A percentile compares a stretch with the other conserved stretches of the same genome.
These are phyloP conservation scores for Melipona beecheii DNA, from an alignment of 2,888 invertebrate genomes.

Conservation along the genomic window DNA sequence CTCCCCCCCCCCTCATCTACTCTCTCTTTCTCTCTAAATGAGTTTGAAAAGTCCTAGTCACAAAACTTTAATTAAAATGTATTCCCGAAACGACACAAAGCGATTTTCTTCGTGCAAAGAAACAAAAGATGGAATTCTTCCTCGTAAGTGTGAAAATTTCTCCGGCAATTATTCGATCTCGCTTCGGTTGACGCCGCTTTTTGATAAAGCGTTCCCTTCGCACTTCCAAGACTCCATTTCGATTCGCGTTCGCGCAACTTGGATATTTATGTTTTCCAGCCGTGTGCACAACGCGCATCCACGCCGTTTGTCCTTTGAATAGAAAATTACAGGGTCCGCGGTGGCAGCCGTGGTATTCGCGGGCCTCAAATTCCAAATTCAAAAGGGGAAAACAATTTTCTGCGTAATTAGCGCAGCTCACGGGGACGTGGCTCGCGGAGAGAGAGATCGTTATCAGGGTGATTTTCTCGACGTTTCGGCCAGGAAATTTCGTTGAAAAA, in stretches of 20 bases:
- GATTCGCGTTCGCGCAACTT: not conserved
- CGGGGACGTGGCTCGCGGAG: not conserved
- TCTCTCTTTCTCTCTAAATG: not conserved
- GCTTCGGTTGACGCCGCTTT: not conserved
- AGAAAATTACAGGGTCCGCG: not conserved
- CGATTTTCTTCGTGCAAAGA: not conserved
- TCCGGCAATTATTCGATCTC: not conserved
- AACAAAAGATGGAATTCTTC: not conserved
- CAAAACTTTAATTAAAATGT: slow-evolving; percentile 19
- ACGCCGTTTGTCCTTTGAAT: not conserved
- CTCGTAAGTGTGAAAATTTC: not conserved
- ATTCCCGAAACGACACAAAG: not conserved
- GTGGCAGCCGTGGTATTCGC: not conserved
- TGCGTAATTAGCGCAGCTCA: slow-evolving; percentile 30
- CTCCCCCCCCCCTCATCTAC: no score
- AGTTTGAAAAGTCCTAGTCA: not conserved
- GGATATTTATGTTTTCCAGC: not conserved
- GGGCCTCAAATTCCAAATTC: not conserved
- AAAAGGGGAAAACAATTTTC: slow-evolving; percentile 30
- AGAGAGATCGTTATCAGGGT: not conserved
- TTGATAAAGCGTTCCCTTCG: not conserved
- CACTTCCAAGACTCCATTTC: not conserved
- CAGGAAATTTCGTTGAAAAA: slow-evolving; percentile 22
- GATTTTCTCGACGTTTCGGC: slow-evolving; percentile 17
- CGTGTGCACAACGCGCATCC: not conserved